A percentile compares a stretch with the other conserved stretches of the same genome.
phyloP scores from a whole-genome alignment of 2,888 invertebrate species.

The Tiliacea citrago region DNA sequence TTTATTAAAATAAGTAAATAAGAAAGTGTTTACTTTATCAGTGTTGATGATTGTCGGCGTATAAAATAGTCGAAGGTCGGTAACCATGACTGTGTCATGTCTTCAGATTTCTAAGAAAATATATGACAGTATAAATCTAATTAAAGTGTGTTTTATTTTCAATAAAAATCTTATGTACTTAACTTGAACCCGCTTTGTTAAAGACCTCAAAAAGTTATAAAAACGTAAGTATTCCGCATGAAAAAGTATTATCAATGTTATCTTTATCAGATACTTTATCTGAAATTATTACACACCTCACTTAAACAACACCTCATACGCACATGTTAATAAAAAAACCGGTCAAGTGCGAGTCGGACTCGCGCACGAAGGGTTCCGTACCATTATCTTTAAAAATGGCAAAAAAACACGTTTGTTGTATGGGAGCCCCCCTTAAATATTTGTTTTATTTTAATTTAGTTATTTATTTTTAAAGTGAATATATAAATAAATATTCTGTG shows the following conservation, averaged over 20 bases:
- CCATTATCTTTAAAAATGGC: too few species aligned
- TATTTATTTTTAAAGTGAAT: too few species aligned
- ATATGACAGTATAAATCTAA: slow-evolving; percentile 14
- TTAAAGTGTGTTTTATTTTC: slow-evolving; percentile 15
- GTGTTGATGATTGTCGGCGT: background rate
- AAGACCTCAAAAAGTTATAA: background rate
- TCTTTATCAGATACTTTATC: slow-evolving; percentile 10
- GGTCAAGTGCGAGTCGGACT: too few species aligned
- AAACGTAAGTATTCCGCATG: background rate
- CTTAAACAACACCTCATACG: background rate
- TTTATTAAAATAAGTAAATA: slow-evolving; percentile 10
- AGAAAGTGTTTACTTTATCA: background rate
- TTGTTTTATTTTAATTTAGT: too few species aligned
- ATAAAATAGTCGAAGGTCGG: background rate
- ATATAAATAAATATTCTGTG: too few species aligned
- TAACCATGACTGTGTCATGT: background rate
- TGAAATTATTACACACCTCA: background rate
- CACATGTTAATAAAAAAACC: background rate
- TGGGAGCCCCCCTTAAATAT: too few species aligned
- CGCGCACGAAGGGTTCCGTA: too few species aligned
- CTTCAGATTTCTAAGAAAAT: slow-evolving; percentile 17
- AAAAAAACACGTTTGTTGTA: too few species aligned
- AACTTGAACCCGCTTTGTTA: background rate
- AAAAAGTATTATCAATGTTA: background rate
- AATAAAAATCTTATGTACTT: too few species aligned